phyloP scores from a whole-genome alignment of 2,797 vertebrate species.

The Danionella dracula region DNA sequence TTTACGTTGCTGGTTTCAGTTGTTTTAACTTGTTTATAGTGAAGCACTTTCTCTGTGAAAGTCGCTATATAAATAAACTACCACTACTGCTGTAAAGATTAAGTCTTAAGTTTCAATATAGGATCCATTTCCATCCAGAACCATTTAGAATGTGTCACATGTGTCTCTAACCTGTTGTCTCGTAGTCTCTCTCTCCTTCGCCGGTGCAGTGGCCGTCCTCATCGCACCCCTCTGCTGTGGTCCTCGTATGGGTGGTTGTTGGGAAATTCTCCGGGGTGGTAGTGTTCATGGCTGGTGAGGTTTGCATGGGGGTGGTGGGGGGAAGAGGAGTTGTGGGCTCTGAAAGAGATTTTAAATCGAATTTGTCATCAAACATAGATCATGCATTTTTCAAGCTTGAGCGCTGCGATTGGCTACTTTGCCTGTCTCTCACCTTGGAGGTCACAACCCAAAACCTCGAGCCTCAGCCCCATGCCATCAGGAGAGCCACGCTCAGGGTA shows the following conservation, averaged over 20 bases:
- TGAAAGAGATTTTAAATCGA: constrained; percentile 9
- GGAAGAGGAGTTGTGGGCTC: constrained; percentile 58
- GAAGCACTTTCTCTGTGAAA: too few relatives aligned
- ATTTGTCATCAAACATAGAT: background rate
- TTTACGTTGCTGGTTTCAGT: too few relatives aligned
- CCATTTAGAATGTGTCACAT: too few relatives aligned
- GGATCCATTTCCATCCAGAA: too few relatives aligned
- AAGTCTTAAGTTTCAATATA: too few relatives aligned
- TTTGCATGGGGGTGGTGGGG: constrained; percentile 51
- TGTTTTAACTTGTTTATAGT: too few relatives aligned
- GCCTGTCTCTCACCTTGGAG: constrained; percentile 65
- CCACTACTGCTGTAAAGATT: too few relatives aligned
- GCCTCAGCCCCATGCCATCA: constrained; percentile 71
- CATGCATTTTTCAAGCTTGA: background rate
- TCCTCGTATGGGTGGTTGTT: constrained; percentile 42
- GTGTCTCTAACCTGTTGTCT: constrained; percentile 55
- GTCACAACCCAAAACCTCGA: constrained; percentile 82
- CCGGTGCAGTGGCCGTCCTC: constrained; percentile 75
- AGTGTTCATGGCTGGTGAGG: constrained; percentile 64
- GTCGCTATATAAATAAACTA: too few relatives aligned
- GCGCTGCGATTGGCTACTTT: background rate
- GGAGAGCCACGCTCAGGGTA: constrained; percentile 77
- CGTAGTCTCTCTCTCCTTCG: constrained; percentile 75
- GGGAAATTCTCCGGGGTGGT: constrained; percentile 68
- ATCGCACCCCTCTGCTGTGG: constrained; percentile 67